Evolutionary conservation across 2,797 vertebrate species (phyloP).

Genomic region (Coilia nasus): DNA sequence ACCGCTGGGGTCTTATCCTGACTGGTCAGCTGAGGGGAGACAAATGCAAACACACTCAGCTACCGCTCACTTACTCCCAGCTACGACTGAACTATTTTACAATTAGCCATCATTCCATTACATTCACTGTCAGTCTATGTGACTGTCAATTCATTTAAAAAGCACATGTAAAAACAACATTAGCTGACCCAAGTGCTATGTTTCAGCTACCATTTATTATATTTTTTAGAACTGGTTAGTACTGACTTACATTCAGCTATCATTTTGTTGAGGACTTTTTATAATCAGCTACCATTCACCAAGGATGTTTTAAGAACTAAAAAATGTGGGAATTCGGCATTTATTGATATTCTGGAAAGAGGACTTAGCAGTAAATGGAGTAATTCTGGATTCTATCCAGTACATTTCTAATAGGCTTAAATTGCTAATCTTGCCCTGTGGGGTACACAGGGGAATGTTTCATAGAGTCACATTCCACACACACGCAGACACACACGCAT

Average conservation of each 20-base stretch:
- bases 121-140: no score
- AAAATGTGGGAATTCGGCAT: no score
- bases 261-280: no score
- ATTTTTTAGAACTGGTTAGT: no score
- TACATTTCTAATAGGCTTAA: neutral
- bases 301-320: no score
- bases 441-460: neutral
- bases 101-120: no score
- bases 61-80: neutral
- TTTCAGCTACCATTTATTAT: no score
- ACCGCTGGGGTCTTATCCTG: conserved; percentile 92
- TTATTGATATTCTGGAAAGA: neutral
- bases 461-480: neutral
- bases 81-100: neutral
- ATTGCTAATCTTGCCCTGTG: neutral
- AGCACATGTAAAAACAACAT: no score
- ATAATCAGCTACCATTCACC: no score
- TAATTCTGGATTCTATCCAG: neutral
- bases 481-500: conserved; percentile 10
- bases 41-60: neutral
- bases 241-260: neutral
- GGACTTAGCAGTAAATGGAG: neutral
- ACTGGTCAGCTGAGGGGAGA: conserved; percentile 81
- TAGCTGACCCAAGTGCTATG: no score
- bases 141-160: no score